Conservation (phyloP, 2,113 vertebrate species). For the Empidonax traillii region DNA sequence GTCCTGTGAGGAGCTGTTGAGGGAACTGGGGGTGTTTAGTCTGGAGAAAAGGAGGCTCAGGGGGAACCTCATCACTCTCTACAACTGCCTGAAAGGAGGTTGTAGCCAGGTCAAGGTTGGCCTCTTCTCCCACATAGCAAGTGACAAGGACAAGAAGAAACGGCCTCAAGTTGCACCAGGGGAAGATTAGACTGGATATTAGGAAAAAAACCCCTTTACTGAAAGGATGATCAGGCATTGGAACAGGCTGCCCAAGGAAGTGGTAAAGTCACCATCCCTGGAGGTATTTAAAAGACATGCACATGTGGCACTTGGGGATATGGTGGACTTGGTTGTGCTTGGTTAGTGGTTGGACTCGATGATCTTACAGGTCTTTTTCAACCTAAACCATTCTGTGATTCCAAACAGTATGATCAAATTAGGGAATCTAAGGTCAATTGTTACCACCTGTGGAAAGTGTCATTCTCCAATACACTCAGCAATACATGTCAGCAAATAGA, state of each 20-base stretch:
- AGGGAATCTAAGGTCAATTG: background rate
- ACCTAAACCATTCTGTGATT: background rate
- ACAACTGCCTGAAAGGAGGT: rapidly evolving
- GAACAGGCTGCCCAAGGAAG: background rate
- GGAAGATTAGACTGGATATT: background rate
- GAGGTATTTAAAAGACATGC: rapidly evolving
- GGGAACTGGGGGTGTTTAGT: background rate
- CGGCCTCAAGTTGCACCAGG: background rate
- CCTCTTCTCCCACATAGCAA: background rate
- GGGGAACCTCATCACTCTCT: too few relatives aligned
- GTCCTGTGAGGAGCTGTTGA: background rate
- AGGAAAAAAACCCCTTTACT: background rate
- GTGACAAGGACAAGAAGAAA: background rate
- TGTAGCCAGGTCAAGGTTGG: rapidly evolving
- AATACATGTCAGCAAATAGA: background rate
- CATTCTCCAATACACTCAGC: background rate
- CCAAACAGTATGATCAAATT: background rate
- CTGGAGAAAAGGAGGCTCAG: background rate
- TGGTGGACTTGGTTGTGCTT: background rate
- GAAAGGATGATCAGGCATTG: background rate
- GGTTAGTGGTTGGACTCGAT: background rate
- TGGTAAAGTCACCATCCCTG: background rate
- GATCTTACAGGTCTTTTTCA: background rate
- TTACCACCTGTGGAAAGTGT: background rate
- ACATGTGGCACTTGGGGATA: background rate